Percentiles rank a stretch among this genome's conserved stretches.
phyloP scores from a whole-genome alignment of 2,797 vertebrate species.

The Aphelocoma californica region DNA sequence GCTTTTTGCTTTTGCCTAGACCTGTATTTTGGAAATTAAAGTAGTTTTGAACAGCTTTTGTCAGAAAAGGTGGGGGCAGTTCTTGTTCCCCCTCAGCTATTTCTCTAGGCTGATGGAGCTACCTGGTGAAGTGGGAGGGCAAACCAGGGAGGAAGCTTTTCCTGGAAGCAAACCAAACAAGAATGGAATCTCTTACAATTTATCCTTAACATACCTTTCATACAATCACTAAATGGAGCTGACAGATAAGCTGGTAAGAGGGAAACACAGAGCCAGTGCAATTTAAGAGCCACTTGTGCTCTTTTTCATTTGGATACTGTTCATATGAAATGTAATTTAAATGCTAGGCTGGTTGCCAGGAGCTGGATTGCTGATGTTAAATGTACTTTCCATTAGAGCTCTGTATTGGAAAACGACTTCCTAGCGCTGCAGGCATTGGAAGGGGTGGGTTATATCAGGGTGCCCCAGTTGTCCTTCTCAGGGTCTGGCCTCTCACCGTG shows the following conservation, averaged over 20 bases:
- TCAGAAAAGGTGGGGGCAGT: not conserved
- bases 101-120: not conserved
- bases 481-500: not conserved
- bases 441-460: not conserved
- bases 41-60: not conserved
- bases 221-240: not conserved
- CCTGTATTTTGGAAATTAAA: not conserved
- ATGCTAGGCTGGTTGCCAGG: constrained; percentile 39
- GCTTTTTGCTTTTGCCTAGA: not conserved
- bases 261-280: not conserved
- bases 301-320: not conserved
- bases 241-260: not conserved
- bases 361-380: constrained; percentile 35
- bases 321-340: constrained; percentile 39
- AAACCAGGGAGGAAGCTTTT: not conserved
- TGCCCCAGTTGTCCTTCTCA: not conserved
- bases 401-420: constrained; percentile 52
- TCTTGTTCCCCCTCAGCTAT: not conserved
- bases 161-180: not conserved
- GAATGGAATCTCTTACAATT: not conserved
- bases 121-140: not conserved
- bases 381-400: constrained; percentile 63
- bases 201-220: not conserved
- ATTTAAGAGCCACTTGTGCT: constrained; percentile 22
- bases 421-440: constrained; percentile 16